Evolutionary conservation across 2,113 vertebrate genomes (phyloP).

Genomic region (Rhinoderma darwinii): DNA sequence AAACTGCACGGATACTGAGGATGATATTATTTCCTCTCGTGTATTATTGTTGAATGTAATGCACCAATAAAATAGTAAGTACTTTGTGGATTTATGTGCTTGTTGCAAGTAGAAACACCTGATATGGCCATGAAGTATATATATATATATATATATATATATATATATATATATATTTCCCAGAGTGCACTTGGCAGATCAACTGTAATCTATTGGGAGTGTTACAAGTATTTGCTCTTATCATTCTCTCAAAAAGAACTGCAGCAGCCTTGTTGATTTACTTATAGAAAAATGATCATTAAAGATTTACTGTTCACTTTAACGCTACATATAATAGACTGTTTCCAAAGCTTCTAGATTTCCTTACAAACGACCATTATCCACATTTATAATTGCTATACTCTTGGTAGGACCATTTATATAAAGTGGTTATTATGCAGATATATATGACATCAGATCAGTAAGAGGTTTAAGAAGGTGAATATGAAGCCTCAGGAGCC

Average conservation of each 20-base stretch:
- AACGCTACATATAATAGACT: neutral
- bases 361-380: neutral
- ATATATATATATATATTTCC: neutral
- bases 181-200: neutral
- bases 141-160: neutral
- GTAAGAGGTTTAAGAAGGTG: neutral
- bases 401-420: neutral
- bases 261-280: neutral
- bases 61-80: slow-evolving; percentile 4
- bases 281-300: neutral
- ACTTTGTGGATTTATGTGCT: neutral
- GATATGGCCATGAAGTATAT: neutral
- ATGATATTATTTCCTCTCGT: slow-evolving; percentile 5
- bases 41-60: slow-evolving; percentile 8
- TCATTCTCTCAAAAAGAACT: neutral
- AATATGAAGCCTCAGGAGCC: neutral
- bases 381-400: neutral
- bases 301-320: neutral
- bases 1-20: neutral
- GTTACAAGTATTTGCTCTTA: neutral
- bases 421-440: neutral
- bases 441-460: neutral
- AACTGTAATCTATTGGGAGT: neutral
- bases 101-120: neutral
- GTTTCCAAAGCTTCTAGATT: neutral